Evolutionary conservation across 2,113 vertebrate genomes (phyloP), one percentile per base, ranked within the genome.

Genomic region (Felis catus): DNA sequence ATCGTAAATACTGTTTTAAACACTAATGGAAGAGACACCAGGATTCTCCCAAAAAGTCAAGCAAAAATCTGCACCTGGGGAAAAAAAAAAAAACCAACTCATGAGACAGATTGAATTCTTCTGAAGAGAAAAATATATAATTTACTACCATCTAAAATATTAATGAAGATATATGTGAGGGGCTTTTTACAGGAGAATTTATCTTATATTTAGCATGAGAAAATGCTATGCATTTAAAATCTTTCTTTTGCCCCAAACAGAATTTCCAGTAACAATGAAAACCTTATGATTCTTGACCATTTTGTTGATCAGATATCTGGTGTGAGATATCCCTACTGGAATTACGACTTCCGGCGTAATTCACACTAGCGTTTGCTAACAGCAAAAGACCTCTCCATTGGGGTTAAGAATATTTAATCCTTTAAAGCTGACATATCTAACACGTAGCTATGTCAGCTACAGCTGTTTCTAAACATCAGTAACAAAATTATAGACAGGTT

Each of bases 381-480:
- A 96, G 97, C 97, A 80, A 96, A 97, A 96, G 92, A 98, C 96
- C 96, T 96, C 97, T 98, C 98, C 97, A 36, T 4, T 45, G 96
- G 94, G 98, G 96, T 98, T 98, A 98, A 98, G 98, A 98, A 98
- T 98, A 97, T 98, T 98, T 98, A 98, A 98, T 99, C 97, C 97
- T 98, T 98, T 98, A 99, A 98, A 23, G 96, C 98, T 99, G 98
- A 98, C 98, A 98, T 97, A 95, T 87, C 98, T 98, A 99, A 91
- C 98, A 91, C 96, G 70, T 89, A 98, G 98, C 97, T 98, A 33
- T 98, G 99, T 99, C 99, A 98, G 98, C 98, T 99, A 98, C 99
- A 99, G 99, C 99, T 99, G 99, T 98, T 99, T 98, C 98, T 97
- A 98, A 98, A 99, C 98, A 99, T 98, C 98, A 98, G 98, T 99